A percentile compares a stretch with the other conserved stretches of the same genome.
Evolutionary conservation across 2,797 vertebrate species (phyloP).

Genomic region (Odontamblyopus rebecca): DNA sequence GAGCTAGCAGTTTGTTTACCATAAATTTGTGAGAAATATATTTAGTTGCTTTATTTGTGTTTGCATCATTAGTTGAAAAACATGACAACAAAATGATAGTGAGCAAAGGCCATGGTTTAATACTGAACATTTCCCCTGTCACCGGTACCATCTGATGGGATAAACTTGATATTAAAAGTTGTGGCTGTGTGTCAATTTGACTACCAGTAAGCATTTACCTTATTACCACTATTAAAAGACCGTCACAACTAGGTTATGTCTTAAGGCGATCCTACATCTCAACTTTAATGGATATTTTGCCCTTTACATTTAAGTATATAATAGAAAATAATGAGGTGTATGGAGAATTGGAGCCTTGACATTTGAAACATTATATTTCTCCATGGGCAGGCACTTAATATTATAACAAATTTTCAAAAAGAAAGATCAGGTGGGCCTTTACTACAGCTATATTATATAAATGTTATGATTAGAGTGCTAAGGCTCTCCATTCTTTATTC

Average conservation of each 20-base stretch:
- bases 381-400: not conserved
- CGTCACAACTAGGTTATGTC: not conserved
- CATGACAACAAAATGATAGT: not conserved
- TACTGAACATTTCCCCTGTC: not conserved
- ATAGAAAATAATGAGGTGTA: slow-evolving; percentile 4
- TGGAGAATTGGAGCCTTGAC: not conserved
- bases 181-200: slow-evolving; percentile 8
- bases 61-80: not conserved
- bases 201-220: slow-evolving; percentile 5
- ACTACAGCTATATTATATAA: not conserved
- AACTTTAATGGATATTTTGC: slow-evolving; percentile 16
- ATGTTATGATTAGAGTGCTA: no score
- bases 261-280: slow-evolving; percentile 9
- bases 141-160: not conserved
- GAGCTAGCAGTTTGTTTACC: no score
- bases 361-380: slow-evolving; percentile 4
- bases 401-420: not conserved
- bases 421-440: not conserved
- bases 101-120: not conserved
- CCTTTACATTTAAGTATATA: slow-evolving; percentile 12
- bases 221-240: slow-evolving; percentile 9
- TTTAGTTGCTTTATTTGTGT: no score
- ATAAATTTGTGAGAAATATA: no score
- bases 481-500: no score
- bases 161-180: not conserved